These are phyloP conservation scores for Cydia pomonella DNA, from an alignment of 1,140 invertebrate species.

Conservation along the genomic window DNA sequence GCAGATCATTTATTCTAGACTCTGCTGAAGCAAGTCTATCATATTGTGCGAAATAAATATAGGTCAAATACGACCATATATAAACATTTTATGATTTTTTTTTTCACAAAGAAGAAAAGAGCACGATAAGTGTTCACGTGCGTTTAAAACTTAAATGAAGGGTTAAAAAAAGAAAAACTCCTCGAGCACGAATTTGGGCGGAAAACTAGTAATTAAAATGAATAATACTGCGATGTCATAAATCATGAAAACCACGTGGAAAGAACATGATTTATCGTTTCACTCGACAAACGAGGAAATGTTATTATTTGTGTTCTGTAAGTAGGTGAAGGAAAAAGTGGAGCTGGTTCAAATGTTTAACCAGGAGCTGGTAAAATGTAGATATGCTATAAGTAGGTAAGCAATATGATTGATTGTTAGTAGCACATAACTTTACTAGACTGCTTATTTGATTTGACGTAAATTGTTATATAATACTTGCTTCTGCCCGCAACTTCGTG, in stretches of 20 bases:
- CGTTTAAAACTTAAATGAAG: constrained; percentile 1
- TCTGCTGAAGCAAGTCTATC: too few relatives aligned
- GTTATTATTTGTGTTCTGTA: constrained; percentile 23
- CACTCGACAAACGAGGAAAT: constrained; percentile 10
- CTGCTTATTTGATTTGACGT: too few relatives aligned
- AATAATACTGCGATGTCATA: constrained; percentile 32
- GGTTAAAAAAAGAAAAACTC: constrained; percentile 11
- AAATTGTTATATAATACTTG: too few relatives aligned
- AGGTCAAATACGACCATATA: neutral
- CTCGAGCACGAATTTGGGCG: constrained; percentile 23
- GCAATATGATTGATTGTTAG: neutral
- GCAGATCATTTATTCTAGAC: too few relatives aligned
- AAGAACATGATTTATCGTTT: constrained; percentile 24
- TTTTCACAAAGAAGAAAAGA: neutral
- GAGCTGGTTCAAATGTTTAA: neutral
- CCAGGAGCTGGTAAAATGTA: too few relatives aligned
- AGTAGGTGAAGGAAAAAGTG: neutral
- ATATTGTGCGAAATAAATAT: too few relatives aligned
- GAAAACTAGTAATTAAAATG: constrained; percentile 33
- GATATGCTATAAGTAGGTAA: neutral
- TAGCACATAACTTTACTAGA: too few relatives aligned
- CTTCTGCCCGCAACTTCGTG: too few relatives aligned
- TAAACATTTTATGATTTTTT: neutral
- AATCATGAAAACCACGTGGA: constrained; percentile 32
- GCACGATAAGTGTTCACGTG: neutral